Percentiles rank a stretch among this genome's conserved stretches.
These are phyloP conservation scores for Patella pellucida DNA, from an alignment of 2,888 invertebrate genomes.

Conservation along the genomic window DNA sequence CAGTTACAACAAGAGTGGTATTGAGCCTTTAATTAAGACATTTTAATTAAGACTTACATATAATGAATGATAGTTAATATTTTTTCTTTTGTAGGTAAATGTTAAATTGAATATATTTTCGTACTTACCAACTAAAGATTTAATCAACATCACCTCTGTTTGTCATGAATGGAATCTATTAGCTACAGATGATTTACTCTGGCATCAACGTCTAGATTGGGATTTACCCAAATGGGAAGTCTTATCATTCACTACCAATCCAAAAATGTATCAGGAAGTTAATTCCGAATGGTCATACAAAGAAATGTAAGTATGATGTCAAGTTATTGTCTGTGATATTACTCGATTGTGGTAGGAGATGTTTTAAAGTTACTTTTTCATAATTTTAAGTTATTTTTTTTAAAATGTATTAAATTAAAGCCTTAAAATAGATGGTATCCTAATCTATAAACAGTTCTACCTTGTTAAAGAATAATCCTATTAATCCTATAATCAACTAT, in stretches of 20 bases:
- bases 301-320: conserved; percentile 61
- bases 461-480: no score
- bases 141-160: conserved; percentile 56
- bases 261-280: conserved; percentile 59
- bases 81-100: conserved; percentile 44
- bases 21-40: no score
- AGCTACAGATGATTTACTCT: conserved; percentile 60
- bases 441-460: no score
- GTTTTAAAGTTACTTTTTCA: not conserved
- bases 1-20: no score
- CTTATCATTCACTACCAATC: conserved; percentile 63
- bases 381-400: no score
- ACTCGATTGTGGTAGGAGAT: not conserved
- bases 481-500: no score
- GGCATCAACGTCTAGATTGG: conserved; percentile 52
- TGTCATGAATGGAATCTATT: conserved; percentile 60
- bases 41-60: no score
- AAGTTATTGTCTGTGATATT: no score
- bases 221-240: conserved; percentile 59
- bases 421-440: no score
- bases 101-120: conserved; percentile 57
- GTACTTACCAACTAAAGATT: conserved; percentile 53
- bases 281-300: conserved; percentile 62
- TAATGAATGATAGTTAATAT: not conserved
- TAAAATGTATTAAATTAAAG: no score